phyloP scores from a whole-genome alignment of 1,140 invertebrate species.

The Diorhabda carinulata region DNA sequence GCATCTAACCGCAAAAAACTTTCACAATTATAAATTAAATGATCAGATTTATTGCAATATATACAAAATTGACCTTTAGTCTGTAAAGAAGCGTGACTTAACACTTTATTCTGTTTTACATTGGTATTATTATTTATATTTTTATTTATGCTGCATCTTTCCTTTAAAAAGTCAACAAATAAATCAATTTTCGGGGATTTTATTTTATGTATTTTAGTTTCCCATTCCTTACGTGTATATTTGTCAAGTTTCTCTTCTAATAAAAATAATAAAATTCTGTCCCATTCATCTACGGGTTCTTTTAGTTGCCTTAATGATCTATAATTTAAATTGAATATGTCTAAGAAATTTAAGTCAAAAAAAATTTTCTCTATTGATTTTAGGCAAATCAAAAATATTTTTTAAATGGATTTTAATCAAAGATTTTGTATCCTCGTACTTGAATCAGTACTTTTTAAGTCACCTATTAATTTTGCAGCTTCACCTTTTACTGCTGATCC shows the following conservation, averaged over 20 bases:
- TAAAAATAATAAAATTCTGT: constrained; percentile 31
- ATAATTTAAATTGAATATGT: constrained; percentile 23
- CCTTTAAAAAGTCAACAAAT: constrained; percentile 20
- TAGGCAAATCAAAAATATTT: constrained; percentile 25
- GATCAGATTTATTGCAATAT: constrained; percentile 18
- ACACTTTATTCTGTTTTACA: neutral
- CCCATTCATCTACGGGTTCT: constrained; percentile 35
- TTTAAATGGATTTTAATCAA: neutral
- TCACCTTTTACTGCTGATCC: no score
- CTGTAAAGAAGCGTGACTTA: no score
- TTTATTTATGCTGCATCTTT: constrained; percentile 14
- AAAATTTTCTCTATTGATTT: constrained; percentile 28
- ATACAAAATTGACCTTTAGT: neutral
- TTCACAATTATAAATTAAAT: constrained; percentile 19
- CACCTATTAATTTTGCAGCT: no score
- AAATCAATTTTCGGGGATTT: constrained; percentile 17
- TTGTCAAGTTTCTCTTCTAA: constrained; percentile 19
- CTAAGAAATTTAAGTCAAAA: constrained; percentile 26
- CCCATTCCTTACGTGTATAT: constrained; percentile 19
- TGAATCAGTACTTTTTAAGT: no score
- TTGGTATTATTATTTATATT: neutral
- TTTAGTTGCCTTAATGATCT: constrained; percentile 32
- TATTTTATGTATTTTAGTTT: constrained; percentile 18
- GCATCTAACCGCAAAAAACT: constrained; percentile 5
- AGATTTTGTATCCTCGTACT: no score